A percentile compares a stretch with the other conserved stretches of the same genome.
Evolutionary conservation across 37 sponge, comb jelly and placozoan genomes (phyloP).

Genomic region (Cliona cf. orientalis): DNA sequence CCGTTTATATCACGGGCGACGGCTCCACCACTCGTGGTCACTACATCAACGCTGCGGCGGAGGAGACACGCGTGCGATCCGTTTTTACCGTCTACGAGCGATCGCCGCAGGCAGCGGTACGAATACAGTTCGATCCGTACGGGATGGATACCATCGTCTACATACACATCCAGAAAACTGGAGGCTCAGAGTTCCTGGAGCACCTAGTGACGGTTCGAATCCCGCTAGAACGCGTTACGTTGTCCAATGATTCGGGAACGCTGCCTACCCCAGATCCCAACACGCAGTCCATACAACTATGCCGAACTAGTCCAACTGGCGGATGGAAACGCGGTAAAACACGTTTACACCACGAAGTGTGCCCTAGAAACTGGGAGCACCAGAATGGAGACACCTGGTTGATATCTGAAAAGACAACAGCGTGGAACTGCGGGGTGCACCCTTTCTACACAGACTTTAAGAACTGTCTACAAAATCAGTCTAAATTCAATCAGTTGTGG

Average conservation of each 20-base stretch:
- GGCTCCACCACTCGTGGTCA: too few species aligned
- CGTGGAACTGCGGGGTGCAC: constrained; percentile 81
- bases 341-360: not conserved
- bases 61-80: too few species aligned
- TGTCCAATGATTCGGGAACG: not conserved
- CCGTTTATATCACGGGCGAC: too few species aligned
- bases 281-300: not conserved
- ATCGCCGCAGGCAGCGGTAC: too few species aligned
- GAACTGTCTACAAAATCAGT: constrained; percentile 48
- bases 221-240: too few species aligned
- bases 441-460: constrained; percentile 50
- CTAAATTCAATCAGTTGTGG: not conserved
- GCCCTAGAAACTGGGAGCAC: not conserved
- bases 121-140: not conserved
- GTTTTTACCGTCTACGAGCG: too few species aligned
- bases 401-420: constrained; percentile 63
- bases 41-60: too few species aligned
- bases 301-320: not conserved
- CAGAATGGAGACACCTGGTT: constrained; percentile 49
- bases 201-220: constrained; percentile 23
- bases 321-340: not conserved
- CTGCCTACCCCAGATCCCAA: not conserved
- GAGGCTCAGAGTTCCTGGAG: constrained; percentile 62
- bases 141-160: constrained; percentile 27
- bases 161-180: constrained; percentile 84